These are phyloP conservation scores for Phrynosoma blainvillii DNA, from an alignment of 2,113 vertebrate genomes.

Conservation along the genomic window DNA sequence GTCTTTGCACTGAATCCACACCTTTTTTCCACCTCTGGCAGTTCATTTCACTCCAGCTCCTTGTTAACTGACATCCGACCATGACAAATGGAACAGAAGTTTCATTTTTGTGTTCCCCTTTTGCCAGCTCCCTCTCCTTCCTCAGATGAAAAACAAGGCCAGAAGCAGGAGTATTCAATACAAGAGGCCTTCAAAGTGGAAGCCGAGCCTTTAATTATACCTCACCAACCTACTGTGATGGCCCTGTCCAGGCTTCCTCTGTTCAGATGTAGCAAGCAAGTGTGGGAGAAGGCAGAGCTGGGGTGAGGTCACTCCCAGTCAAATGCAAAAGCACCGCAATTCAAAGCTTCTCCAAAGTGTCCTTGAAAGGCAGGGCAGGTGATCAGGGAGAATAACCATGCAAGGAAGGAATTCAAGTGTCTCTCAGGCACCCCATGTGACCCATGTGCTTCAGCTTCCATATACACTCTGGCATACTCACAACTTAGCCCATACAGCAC, in stretches of 20 bases:
- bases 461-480: constrained; percentile 43
- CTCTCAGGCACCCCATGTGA: constrained; percentile 47
- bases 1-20: not conserved
- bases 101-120: not conserved
- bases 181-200: rapidly evolving
- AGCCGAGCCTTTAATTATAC: not conserved
- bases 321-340: constrained; percentile 8
- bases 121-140: not conserved
- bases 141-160: not conserved
- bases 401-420: constrained; percentile 27
- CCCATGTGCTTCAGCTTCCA: constrained; percentile 42
- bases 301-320: not conserved
- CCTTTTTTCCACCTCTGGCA: no score
- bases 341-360: not conserved
- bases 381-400: not conserved
- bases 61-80: not conserved
- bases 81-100: not conserved
- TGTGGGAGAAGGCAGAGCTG: not conserved
- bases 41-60: not conserved
- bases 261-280: not conserved
- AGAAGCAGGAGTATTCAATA: not conserved
- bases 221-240: not conserved
- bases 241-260: rapidly evolving
- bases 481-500: constrained; percentile 43
- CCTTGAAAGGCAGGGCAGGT: constrained; percentile 28